Conservation (phyloP, 2,113 vertebrate genomes). For the Clarias batrachus region DNA sequence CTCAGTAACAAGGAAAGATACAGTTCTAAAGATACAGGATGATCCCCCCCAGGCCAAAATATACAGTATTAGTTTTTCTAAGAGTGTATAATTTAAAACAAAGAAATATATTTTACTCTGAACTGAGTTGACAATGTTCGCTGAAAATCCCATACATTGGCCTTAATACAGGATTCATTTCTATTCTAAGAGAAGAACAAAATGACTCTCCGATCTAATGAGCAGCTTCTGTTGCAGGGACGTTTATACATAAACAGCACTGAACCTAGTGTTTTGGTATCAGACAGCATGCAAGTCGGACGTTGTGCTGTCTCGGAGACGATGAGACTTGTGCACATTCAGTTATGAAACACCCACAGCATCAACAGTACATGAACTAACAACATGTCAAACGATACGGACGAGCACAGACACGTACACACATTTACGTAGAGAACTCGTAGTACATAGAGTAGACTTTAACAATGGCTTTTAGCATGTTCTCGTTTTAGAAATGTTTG, state of each 20-base stretch:
- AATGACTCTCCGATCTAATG: conserved; percentile 39
- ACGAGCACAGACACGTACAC: conserved; percentile 58
- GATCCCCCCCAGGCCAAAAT: not conserved
- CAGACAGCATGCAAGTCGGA: conserved; percentile 57
- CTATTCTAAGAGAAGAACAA: not conserved
- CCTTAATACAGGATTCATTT: conserved; percentile 20
- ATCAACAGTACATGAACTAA: conserved; percentile 60
- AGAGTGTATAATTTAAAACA: not conserved
- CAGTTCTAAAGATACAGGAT: not conserved
- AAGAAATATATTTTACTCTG: not conserved
- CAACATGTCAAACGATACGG: conserved; percentile 61
- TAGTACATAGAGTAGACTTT: conserved; percentile 59
- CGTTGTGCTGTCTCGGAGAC: conserved; percentile 35
- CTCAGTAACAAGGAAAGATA: not conserved
- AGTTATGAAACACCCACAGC: conserved; percentile 61
- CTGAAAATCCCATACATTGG: not conserved
- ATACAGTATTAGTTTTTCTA: not conserved
- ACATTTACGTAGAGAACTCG: conserved; percentile 42
- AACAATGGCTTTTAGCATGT: conserved; percentile 63
- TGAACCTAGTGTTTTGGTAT: conserved; percentile 57
- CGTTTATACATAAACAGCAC: conserved; percentile 59
- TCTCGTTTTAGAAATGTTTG: conserved; percentile 32
- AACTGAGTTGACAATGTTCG: not conserved
- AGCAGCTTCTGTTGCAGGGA: conserved; percentile 68
- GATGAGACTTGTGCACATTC: conserved; percentile 58